Conservation (phyloP, 2,888 invertebrate species). For the Hypolimnas misippus region DNA sequence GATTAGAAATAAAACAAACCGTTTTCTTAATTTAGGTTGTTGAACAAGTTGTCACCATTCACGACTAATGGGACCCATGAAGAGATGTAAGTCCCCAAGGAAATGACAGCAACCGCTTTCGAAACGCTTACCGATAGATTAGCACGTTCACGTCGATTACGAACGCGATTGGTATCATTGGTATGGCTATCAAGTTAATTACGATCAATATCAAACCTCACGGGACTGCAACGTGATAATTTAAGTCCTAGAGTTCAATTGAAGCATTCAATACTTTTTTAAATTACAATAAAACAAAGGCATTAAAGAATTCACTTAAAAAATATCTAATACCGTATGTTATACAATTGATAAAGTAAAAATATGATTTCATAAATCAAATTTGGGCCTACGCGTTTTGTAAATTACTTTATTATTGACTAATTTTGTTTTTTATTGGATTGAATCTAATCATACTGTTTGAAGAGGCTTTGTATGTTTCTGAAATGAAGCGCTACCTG, state of each 20-base stretch:
- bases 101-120: conserved; percentile 57
- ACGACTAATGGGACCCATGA: conserved; percentile 71
- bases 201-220: conserved; percentile 9
- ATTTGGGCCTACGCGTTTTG: neutral
- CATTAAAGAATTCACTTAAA: too few species aligned
- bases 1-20: conserved; percentile 21
- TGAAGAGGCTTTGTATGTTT: neutral
- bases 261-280: too few species aligned
- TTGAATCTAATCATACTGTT: neutral
- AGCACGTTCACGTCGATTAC: conserved; percentile 63
- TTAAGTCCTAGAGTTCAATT: neutral
- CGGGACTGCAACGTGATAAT: neutral
- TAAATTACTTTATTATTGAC: neutral
- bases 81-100: conserved; percentile 73
- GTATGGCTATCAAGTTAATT: conserved; percentile 42
- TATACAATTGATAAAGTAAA: neutral
- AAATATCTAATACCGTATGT: too few species aligned
- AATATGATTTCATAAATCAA: neutral
- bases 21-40: conserved; percentile 61
- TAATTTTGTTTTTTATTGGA: neutral
- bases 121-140: conserved; percentile 63
- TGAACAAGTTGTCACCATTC: conserved; percentile 80
- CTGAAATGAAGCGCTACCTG: neutral
- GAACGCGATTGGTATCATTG: conserved; percentile 44
- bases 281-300: too few species aligned